Evolutionary conservation across 2,888 invertebrate genomes (phyloP), one percentile per base, ranked within the genome.

Genomic region (Agriotes lineatus): DNA sequence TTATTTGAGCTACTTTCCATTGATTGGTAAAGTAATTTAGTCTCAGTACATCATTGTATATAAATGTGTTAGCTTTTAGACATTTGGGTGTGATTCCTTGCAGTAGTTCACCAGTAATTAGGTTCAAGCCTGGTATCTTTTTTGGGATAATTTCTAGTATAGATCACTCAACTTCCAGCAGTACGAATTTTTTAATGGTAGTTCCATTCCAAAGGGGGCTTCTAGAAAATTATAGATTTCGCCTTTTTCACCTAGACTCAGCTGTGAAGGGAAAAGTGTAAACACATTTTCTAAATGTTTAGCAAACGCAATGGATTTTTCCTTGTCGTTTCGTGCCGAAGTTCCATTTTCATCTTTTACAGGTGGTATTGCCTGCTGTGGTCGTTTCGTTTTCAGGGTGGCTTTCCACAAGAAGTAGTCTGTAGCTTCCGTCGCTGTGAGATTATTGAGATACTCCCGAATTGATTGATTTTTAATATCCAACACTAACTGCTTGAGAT

Each of bases 101-200:
- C 9, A 50, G 14, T 1, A 50, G 30, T 30, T 50, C 30, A 6
- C 4, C 22, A 9, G 39, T 57, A 39, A 44, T 58, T 44, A 58
- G 44, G 18, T 58, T 30, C 44, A 25, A 58, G 9, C 44, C 44
- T 2, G 44, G 2, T 10, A 20, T 0, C 12, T 44, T 25, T 14
- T 58, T 44, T 25, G 25, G 44, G 16, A 25, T 58, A 9, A 44
- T 42, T 45, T 58, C 30, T 44, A 39, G 22, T n/a, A 57, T 57
- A n/a, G 57, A 12, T 57, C 14, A 1, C 20, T 57, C 39, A 6
- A 57, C 7, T 57, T 57, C 20, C n/a, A 39, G 14, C 39, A 20
- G 10, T 20, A 39, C 18, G 50, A 7, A 25, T n/a, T n/a, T n/a
- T n/a, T n/a, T n/a, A n/a, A n/a, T n/a, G n/a, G n/a, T n/a, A n/a